Base-by-base conservation (phyloP, 1,140 invertebrate species). In the Rhysida immarginata region DNA sequence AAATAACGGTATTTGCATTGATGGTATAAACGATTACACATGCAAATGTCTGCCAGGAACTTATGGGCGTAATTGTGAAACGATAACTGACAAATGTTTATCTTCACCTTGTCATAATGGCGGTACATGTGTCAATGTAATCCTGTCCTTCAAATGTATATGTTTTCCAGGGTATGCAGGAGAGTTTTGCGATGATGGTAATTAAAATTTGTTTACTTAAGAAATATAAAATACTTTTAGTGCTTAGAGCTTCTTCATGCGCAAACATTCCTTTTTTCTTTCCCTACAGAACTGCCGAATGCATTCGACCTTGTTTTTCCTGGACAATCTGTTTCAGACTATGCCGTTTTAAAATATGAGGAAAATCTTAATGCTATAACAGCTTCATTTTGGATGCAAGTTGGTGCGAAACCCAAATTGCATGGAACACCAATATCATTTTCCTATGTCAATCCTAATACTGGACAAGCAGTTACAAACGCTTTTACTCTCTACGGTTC, bases 61-160 rank as follows among this genome's bases (percentile, higher is more conserved):
- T 41, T 11, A 41, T 13, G 35, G 35, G 11, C 11, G n/a, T 13
- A 41, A 11, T n/a, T 41, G 35, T n/a, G 35, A 76, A 49, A 49
- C 53, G 23, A 55, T n/a, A n/a, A n/a, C n/a, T n/a, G 59, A 50
- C 2, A 63, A 60, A 2, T 90, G 87, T 65, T 78, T 79, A 44
- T 83, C 86, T 69, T 65, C 73, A 11, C 87, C 87, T 16, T 94
- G 91, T 67, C 76, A 75, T 27, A 81, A 84, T 57, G 80, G 78
- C 1, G 82, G 81, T 1, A 78, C 75, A 1, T 90, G 87, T 66
- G 63, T 71, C 1, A 78, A 87, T 74, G 93, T 88, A 58, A 88
- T n/a, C n/a, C n/a, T n/a, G n/a, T n/a, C n/a, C n/a, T n/a, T n/a
- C n/a, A n/a, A n/a, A n/a, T n/a, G n/a, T n/a, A n/a, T n/a, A n/a